phyloP scores from a whole-genome alignment of 2,113 vertebrate species.

The Aythya baeri region DNA sequence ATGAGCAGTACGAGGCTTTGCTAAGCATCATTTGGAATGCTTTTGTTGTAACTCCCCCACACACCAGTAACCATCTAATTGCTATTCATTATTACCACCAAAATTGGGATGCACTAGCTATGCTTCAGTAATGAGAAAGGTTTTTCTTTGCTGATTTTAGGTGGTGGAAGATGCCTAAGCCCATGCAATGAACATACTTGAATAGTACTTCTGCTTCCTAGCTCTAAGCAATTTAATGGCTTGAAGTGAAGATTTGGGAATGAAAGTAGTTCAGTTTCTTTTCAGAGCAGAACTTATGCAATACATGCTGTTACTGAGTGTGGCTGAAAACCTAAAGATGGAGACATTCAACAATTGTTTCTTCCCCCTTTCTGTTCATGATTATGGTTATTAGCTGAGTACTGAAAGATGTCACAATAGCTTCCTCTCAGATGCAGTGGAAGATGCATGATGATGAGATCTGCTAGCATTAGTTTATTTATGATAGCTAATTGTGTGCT shows the following conservation, averaged over 20 bases:
- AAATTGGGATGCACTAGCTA: neutral
- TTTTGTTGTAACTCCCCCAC: neutral
- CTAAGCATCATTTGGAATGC: neutral
- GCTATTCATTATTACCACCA: neutral
- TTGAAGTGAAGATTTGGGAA: neutral
- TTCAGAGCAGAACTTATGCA: neutral
- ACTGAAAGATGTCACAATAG: neutral
- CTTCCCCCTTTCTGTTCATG: neutral
- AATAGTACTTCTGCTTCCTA: neutral
- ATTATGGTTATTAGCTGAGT: neutral
- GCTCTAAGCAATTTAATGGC: neutral
- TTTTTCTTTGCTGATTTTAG: neutral
- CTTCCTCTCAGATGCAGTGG: neutral
- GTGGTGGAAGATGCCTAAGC: neutral
- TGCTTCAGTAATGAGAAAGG: neutral
- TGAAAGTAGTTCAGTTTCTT: neutral
- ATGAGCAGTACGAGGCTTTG: neutral
- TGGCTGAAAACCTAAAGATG: neutral
- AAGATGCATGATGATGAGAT: neutral
- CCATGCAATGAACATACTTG: neutral
- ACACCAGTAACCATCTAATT: neutral
- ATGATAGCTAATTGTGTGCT: neutral
- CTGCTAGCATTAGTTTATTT: neutral
- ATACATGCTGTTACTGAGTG: neutral
- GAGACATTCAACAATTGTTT: neutral